Evolutionary conservation across 2,888 invertebrate genomes (phyloP).

Genomic region (Ormyrus nitidulus): DNA sequence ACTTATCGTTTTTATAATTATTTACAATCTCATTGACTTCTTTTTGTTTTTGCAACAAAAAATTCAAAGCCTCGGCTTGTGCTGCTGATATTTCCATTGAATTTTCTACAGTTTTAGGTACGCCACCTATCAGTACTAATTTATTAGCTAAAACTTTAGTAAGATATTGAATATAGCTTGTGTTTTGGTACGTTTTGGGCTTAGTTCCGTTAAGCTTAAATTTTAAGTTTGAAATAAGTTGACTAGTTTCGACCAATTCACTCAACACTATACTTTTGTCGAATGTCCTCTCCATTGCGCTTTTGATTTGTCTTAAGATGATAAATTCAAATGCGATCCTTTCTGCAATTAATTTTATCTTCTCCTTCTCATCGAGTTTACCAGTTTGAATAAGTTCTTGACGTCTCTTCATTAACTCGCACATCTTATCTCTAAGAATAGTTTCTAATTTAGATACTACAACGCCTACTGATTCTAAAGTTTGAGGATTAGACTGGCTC

Average conservation of each 20-base stretch:
- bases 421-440: constrained; percentile 82
- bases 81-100: constrained; percentile 65
- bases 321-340: constrained; percentile 89
- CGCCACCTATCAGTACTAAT: constrained; percentile 74
- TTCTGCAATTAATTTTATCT: constrained; percentile 85
- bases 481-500: constrained; percentile 64
- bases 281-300: constrained; percentile 64
- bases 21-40: constrained; percentile 80
- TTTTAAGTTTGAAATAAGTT: constrained; percentile 84
- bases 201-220: constrained; percentile 76
- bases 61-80: constrained; percentile 70
- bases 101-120: constrained; percentile 59
- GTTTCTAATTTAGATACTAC: constrained; percentile 78
- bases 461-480: constrained; percentile 66
- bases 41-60: constrained; percentile 78
- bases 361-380: constrained; percentile 82
- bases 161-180: constrained; percentile 81
- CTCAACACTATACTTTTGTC: constrained; percentile 67
- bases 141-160: constrained; percentile 86
- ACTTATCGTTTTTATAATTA: constrained; percentile 82
- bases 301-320: constrained; percentile 77
- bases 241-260: constrained; percentile 86
- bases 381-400: constrained; percentile 82
- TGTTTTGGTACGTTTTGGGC: constrained; percentile 73
- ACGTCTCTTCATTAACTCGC: constrained; percentile 82